Evolutionary conservation across 2,797 vertebrate genomes (phyloP), one percentile per base, ranked within the genome.

Genomic region (Mus minutoides): DNA sequence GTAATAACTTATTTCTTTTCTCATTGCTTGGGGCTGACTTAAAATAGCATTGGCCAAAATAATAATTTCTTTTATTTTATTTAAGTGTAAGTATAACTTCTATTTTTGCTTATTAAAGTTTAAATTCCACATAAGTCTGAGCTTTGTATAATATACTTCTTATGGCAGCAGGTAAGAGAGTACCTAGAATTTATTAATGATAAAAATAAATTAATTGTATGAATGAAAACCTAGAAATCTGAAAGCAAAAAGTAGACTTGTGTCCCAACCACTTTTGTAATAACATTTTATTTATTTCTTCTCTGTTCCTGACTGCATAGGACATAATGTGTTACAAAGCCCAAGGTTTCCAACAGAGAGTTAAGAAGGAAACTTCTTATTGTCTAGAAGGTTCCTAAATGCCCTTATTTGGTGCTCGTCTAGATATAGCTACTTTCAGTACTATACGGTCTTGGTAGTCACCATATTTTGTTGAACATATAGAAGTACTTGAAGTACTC

Each of bases 161-260:
- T 14, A 69, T 12, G 3, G 9, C 37, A 90, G 54, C 12, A 93
- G 16, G n/a, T 76, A 56, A 6, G 37, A 80, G 10, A 80, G 21
- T 62, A 26, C 16, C 24, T 40, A 90, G 54, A 13, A 56, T 17
- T 75, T 73, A 92, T 2, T 87, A 83, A 40, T 46, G 24, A 31
- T 89, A 31, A 88, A n/a, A 62, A 95, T 62, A 91, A 88, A 90
- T 69, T 14, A 85, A 46, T 62, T 87, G 26, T n/a, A 69, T 34
- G 62, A 92, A 88, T 43, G 19, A 92, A 62, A 19, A 67, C 91
- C 94, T 73, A 13, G 78, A 96, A 71, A 7, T 91, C 22, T 58
- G 34, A 77, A 54, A 54, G 12, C n/a, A 86, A 91, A 86, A 17
- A 13, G 40, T 83, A 34, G 16, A 67, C 46, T 95, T 8, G 21